Percentiles rank a stretch among this genome's conserved stretches.
Conservation (phyloP, 2,797 vertebrate genomes). For the Poeciliopsis turneri region DNA sequence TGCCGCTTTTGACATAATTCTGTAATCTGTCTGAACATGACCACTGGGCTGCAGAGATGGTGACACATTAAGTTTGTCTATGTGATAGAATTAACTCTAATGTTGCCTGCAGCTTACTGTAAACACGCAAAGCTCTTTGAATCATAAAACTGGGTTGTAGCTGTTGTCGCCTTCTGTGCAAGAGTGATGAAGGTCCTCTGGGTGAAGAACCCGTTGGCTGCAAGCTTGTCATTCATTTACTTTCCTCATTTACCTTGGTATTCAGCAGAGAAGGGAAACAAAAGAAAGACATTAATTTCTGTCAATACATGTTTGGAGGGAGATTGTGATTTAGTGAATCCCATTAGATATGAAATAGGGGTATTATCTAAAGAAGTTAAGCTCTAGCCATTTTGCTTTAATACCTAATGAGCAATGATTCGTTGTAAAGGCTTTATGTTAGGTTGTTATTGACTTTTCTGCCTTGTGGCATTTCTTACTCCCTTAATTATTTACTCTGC, state of each 20-base stretch:
- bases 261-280: conserved; percentile 33
- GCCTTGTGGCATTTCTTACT: conserved; percentile 48
- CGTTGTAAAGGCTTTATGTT: conserved; percentile 43
- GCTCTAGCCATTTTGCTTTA: conserved; percentile 33
- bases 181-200: conserved; percentile 27
- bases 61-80: conserved; percentile 11
- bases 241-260: conserved; percentile 44
- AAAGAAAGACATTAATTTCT: conserved; percentile 41
- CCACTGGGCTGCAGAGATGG: neutral
- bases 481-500: conserved; percentile 64
- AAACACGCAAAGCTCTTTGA: conserved; percentile 30
- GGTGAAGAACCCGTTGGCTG: conserved; percentile 30
- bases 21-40: conserved; percentile 10
- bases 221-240: conserved; percentile 38
- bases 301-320: conserved; percentile 34
- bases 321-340: conserved; percentile 33
- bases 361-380: conserved; percentile 40
- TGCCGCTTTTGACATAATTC: neutral
- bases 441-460: conserved; percentile 57
- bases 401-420: conserved; percentile 54
- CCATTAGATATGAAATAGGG: conserved; percentile 51
- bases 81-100: conserved; percentile 19
- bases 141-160: conserved; percentile 23
- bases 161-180: conserved; percentile 23
- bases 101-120: conserved; percentile 23